Percentiles rank a stretch among this genome's conserved stretches.
Conservation (phyloP, 1,140 invertebrate species). For the Drosophila paulistorum region DNA sequence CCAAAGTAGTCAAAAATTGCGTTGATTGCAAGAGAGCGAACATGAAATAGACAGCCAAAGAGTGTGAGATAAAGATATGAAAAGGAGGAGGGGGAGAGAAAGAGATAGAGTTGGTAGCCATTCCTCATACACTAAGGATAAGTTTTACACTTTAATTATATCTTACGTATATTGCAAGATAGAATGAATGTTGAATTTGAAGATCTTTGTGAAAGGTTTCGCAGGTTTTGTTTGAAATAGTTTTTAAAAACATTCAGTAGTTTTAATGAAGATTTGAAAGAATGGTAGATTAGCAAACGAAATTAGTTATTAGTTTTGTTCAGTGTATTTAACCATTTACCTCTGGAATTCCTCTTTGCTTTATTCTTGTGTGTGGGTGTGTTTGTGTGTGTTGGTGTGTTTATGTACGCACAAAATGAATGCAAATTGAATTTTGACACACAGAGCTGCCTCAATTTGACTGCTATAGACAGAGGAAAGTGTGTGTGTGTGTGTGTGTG, state of each 20-base stretch:
- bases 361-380: background rate
- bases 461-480: slow-evolving; percentile 18
- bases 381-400: background rate
- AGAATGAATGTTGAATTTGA: no score
- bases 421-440: slow-evolving; percentile 78
- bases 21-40: slow-evolving; percentile 19
- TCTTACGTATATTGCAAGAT: no score
- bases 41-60: slow-evolving; percentile 4
- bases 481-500: background rate
- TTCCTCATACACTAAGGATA: background rate
- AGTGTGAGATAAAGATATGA: no score
- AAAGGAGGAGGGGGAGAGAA: background rate
- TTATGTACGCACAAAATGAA: slow-evolving; percentile 38
- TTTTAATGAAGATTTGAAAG: no score
- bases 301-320: background rate
- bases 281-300: no score
- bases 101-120: background rate
- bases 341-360: slow-evolving; percentile 2
- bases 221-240: no score
- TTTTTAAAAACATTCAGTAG: no score
- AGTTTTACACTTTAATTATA: background rate
- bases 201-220: no score
- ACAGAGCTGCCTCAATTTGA: slow-evolving; percentile 44
- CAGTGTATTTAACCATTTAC: slow-evolving; percentile 6
- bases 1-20: slow-evolving; percentile 32